phyloP scores from a whole-genome alignment of 2,113 vertebrate genomes.

The Forbesichthys agassizii region DNA sequence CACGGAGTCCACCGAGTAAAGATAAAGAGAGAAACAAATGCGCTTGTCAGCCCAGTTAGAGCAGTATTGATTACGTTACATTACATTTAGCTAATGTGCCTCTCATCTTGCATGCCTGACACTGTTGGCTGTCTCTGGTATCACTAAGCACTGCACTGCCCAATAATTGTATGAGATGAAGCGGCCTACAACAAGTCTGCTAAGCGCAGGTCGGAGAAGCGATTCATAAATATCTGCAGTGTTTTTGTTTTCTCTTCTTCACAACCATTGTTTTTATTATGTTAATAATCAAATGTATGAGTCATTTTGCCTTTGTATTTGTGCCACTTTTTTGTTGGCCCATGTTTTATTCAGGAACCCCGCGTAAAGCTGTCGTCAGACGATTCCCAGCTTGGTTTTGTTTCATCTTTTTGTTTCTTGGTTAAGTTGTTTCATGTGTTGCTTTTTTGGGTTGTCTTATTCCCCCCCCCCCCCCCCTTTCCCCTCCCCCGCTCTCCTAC shows the following conservation, averaged over 20 bases:
- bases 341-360: slow-evolving; percentile 13
- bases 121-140: no score
- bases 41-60: not conserved
- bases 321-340: slow-evolving; percentile 14
- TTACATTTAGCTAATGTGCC: slow-evolving; percentile 10
- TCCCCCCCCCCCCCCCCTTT: no score
- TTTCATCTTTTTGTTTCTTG: slow-evolving; percentile 46
- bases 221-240: no score
- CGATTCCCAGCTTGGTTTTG: not conserved
- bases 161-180: no score
- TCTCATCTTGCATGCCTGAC: no score
- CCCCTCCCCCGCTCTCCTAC: no score
- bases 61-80: slow-evolving; percentile 6
- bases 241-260: not conserved
- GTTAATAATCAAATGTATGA: slow-evolving; percentile 24
- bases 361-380: slow-evolving; percentile 16
- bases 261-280: not conserved
- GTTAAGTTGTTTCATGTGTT: slow-evolving; percentile 20
- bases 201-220: no score
- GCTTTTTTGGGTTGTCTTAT: slow-evolving; percentile 13
- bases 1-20: no score
- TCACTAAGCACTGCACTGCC: no score
- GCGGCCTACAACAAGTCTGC: no score
- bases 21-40: not conserved
- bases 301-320: slow-evolving; percentile 19